phyloP scores from a whole-genome alignment of 1,140 invertebrate genomes.

The Lepidostoma basale region DNA sequence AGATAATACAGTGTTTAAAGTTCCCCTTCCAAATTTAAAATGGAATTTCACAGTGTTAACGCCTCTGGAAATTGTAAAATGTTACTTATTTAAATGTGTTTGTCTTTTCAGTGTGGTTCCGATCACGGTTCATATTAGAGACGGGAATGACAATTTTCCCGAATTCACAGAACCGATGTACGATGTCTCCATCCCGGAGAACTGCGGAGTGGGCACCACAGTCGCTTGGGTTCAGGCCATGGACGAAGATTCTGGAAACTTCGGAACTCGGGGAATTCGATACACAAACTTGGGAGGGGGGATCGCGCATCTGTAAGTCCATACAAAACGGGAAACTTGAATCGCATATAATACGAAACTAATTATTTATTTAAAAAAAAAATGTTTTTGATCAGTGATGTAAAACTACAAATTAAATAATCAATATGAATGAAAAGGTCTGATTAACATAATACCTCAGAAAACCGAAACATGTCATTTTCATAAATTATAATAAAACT shows the following conservation, averaged over 20 bases:
- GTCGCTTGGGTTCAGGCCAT: slow-evolving; percentile 82
- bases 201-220: slow-evolving; percentile 80
- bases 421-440: no score
- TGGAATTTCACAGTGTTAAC: no score
- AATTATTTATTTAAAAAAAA: neutral
- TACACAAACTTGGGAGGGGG: slow-evolving; percentile 79
- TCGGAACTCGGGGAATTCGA: slow-evolving; percentile 84
- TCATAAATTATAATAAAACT: no score
- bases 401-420: no score
- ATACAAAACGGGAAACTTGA: no score
- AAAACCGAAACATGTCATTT: no score
- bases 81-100: no score
- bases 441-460: no score
- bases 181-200: slow-evolving; percentile 81
- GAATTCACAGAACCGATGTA: slow-evolving; percentile 82
- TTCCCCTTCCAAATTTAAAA: no score
- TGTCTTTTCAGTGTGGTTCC: slow-evolving; percentile 75
- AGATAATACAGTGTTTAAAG: no score
- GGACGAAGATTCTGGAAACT: slow-evolving; percentile 85
- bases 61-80: no score
- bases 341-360: slow-evolving; percentile 2
- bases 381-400: no score
- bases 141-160: slow-evolving; percentile 94
- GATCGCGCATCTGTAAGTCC: slow-evolving; percentile 82
- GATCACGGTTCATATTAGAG: slow-evolving; percentile 83